A percentile compares a stretch with the other conserved stretches of the same genome.
phyloP scores from a whole-genome alignment of 2,797 vertebrate species.

The Chanos chanos region DNA sequence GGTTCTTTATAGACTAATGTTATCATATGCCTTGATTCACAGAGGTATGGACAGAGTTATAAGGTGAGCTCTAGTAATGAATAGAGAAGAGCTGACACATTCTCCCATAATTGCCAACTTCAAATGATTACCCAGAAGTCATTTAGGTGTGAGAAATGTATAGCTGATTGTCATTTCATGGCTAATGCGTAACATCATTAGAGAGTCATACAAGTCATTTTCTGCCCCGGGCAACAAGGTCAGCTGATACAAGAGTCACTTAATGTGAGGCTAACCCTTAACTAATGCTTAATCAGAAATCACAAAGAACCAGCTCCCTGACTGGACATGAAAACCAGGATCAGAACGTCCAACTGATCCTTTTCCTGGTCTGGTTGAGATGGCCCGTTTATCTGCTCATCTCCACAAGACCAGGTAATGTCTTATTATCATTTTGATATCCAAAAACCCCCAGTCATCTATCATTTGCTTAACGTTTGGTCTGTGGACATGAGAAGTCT shows the following conservation, averaged over 20 bases:
- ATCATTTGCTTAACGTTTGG: no score
- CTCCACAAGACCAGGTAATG: no score
- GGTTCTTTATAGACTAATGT: no score
- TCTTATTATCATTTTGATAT: no score
- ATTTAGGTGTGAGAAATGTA: slow-evolving; percentile 64
- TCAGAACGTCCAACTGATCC: no score
- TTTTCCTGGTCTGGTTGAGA: no score
- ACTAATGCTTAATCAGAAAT: slow-evolving; percentile 8
- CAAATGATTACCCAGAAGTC: slow-evolving; percentile 55
- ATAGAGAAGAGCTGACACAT: slow-evolving; percentile 33
- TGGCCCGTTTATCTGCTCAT: no score
- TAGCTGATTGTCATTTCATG: slow-evolving; percentile 62
- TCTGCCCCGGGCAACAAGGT: slow-evolving; percentile 6
- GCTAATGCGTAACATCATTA: slow-evolving; percentile 54
- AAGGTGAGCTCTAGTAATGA: slow-evolving; percentile 22
- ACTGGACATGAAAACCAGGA: no score
- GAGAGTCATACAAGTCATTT: slow-evolving; percentile 42
- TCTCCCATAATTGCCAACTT: slow-evolving; percentile 47
- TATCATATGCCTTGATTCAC: no score
- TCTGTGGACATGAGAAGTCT: no score
- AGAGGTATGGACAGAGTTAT: neutral
- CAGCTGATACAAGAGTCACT: slow-evolving; percentile 50
- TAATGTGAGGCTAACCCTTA: slow-evolving; percentile 35
- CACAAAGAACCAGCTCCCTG: neutral
- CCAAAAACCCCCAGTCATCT: no score